Evolutionary conservation across 2,888 invertebrate species (phyloP).

Genomic region (Meliscaeva auricollis): DNA sequence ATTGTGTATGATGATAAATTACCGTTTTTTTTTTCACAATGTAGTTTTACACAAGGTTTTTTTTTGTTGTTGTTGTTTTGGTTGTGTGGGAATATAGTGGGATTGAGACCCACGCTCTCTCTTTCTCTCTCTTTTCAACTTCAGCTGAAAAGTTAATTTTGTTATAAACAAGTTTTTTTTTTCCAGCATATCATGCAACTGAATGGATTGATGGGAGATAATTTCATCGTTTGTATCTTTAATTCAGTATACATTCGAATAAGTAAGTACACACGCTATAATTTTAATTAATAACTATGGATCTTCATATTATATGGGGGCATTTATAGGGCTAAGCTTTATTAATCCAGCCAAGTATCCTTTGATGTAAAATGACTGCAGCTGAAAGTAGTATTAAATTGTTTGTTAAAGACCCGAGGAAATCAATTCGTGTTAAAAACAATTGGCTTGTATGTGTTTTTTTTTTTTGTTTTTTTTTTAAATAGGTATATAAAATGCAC

Average conservation of each 20-base stretch:
- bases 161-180: constrained; percentile 42
- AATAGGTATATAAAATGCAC: neutral
- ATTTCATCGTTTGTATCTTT: constrained; percentile 5
- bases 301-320: neutral
- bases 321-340: neutral
- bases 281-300: constrained; percentile 19
- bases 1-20: constrained; percentile 69
- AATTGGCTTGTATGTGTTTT: neutral
- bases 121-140: constrained; percentile 17
- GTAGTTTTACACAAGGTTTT: constrained; percentile 16
- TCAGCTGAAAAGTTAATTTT: constrained; percentile 57
- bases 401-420: neutral
- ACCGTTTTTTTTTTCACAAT: constrained; percentile 37
- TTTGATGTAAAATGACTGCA: constrained; percentile 11
- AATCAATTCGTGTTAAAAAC: neutral
- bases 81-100: neutral
- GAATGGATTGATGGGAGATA: neutral
- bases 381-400: constrained; percentile 7
- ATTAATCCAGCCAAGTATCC: neutral
- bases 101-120: constrained; percentile 19
- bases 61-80: constrained; percentile 7
- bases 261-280: neutral
- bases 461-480: neutral
- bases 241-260: neutral
- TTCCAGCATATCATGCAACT: neutral